These are phyloP conservation scores for Phocides pigmalion DNA, from an alignment of 1,140 invertebrate species.

Conservation along the genomic window DNA sequence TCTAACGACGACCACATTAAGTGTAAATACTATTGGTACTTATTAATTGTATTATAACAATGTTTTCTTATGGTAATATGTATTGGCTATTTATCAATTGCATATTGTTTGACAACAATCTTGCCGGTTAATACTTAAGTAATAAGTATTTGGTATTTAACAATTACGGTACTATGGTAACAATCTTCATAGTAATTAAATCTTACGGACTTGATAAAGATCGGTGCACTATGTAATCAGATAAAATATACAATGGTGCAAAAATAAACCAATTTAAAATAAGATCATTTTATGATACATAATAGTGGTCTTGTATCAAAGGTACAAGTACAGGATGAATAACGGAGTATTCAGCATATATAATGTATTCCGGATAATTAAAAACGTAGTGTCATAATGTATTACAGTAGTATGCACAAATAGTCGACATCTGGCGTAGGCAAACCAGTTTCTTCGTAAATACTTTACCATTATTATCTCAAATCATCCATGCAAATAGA, in stretches of 20 bases:
- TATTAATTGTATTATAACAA: too few relatives aligned
- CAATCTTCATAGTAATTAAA: too few relatives aligned
- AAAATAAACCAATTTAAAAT: slow-evolving; percentile 20
- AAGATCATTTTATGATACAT: slow-evolving; percentile 30
- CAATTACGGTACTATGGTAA: too few relatives aligned
- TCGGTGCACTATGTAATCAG: slow-evolving; percentile 10
- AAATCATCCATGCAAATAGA: slow-evolving; percentile 9
- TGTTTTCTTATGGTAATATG: too few relatives aligned
- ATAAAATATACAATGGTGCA: slow-evolving; percentile 14
- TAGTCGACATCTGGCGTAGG: slow-evolving; percentile 12
- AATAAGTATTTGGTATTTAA: too few relatives aligned
- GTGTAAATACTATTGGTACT: too few relatives aligned
- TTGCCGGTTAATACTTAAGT: too few relatives aligned
- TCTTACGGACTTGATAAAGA: slow-evolving; percentile 4
- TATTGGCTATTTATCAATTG: too few relatives aligned
- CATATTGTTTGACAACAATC: too few relatives aligned
- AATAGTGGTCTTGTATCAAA: slow-evolving; percentile 16
- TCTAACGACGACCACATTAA: too few relatives aligned
- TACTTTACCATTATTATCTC: slow-evolving; percentile 10
- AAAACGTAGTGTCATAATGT: slow-evolving; percentile 18
- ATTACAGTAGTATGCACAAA: slow-evolving; percentile 24
- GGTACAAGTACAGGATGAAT: background rate
- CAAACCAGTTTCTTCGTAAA: slow-evolving; percentile 12
- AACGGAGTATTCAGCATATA: background rate
- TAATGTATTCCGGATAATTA: slow-evolving; percentile 23